Base-by-base conservation (phyloP, 2,888 invertebrate species). In the Hermaeophaga mercurialis region DNA sequence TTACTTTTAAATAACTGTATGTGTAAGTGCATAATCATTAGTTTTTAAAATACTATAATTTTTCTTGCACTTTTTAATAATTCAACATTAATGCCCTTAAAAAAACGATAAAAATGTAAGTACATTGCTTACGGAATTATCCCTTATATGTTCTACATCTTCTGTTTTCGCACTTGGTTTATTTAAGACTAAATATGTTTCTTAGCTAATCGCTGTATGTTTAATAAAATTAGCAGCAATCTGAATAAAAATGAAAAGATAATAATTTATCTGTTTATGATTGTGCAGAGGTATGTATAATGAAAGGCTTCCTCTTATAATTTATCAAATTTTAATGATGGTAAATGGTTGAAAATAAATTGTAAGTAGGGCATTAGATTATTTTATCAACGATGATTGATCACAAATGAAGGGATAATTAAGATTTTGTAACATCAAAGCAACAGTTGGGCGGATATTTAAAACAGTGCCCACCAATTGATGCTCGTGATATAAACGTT, bases 391-490 rank as follows among this genome's bases (percentile, higher is more conserved):
- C 45, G 43, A 55, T 65, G 66, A 65, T 65, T 63, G 64, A 65
- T 66, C 60, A 62, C 53, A 49, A 47, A 48, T 57, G 39, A 48
- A 39, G 57, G 22, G 18, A 45, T 59, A 63, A 66, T 65, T 65
- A 66, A 59, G 59, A 59, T 58, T 57, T 60, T 46, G 56, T 54
- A 55, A 53, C 60, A 62, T 64, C 60, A n/a, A n/a, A n/a, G n/a
- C n/a, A n/a, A n/a, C n/a, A 49, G 53, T 62, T 64, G 64, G 63
- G 58, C 53, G 64, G 63, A 64, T 55, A 66, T 63, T 43, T 43
- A 43, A 60, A 58, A 63, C 57, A 59, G 61, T 57, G 65, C 56
- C 64, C 63, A 60, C 63, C 65, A 64, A 64, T 64, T 59, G 64
- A 63, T 63, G 62, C 48, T 54, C 15, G 38, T 38, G 47, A 54